Base-by-base conservation (phyloP, 2,797 vertebrate species). In the Eospalax fontanierii region DNA sequence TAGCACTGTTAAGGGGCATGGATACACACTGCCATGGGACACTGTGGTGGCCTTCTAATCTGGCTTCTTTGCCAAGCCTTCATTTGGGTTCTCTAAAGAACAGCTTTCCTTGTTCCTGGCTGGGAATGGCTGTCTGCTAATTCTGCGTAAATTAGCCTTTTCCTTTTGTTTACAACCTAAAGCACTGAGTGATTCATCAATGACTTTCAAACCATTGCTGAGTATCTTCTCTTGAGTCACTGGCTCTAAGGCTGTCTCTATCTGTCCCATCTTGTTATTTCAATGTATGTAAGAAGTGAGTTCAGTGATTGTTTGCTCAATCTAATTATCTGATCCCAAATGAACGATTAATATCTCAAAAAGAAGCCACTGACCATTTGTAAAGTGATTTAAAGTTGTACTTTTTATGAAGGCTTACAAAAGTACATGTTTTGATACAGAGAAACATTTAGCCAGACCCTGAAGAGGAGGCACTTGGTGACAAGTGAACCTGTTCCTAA, bases 381-480 rank as follows among this genome's bases (percentile, higher is more conserved):
- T 40, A 61, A 19, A n/a, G 28, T 7, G 14, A 85, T 86, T 87
- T 86, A 79, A 89, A 90, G 85, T 26, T 84, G 7, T 21, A 68
- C 82, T 63, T 83, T 33, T n/a, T 61, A 86, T 30, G 61, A 90
- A 85, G 6, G 6, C 19, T 71, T n/a, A 40, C 6, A 76, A 88
- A 88, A 50, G 30, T 8, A 10, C 35, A 88, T 88, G 71, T 21
- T 75, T 76, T 46, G 6, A 26, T 76, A 46, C n/a, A 82, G 43
- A 43, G 18, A 82, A 90, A 50, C 18, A 33, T 66, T 79, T 21
- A 91, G 74, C 78, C 14, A 79, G 1, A 2, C 40, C 14, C 73
- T 92, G 50, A 88, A 86, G 35, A 95, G 89, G 7, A 80, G 54
- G 75, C 57, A 73, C 14, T 89, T 88, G n/a, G 24, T 46, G 54